phyloP scores from a whole-genome alignment of 2,113 vertebrate species.

The Oryzias melastigma region DNA sequence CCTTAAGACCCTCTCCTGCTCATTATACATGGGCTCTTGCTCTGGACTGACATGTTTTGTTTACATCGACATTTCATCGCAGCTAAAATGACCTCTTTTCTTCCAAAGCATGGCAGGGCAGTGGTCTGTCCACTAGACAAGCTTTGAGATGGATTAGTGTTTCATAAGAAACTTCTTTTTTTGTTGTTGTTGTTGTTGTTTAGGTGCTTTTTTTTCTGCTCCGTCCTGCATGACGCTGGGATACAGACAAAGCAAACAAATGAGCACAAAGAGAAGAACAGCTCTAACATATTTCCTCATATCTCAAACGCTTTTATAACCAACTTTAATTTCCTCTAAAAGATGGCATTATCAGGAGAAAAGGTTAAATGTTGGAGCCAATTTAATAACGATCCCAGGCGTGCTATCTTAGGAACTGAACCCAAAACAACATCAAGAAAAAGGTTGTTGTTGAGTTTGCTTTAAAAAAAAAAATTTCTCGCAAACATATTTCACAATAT shows the following conservation, averaged over 20 bases:
- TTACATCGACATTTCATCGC: slow-evolving; percentile 67
- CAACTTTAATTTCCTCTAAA: slow-evolving; percentile 77
- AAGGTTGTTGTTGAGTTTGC: slow-evolving; percentile 51
- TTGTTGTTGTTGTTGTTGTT: no score
- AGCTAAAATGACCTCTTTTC: slow-evolving; percentile 41
- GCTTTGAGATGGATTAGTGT: slow-evolving; percentile 47
- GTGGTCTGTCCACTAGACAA: slow-evolving; percentile 25
- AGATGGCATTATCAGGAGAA: slow-evolving; percentile 71
- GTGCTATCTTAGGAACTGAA: slow-evolving; percentile 43
- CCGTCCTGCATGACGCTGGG: slow-evolving; percentile 27
- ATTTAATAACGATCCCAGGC: slow-evolving; percentile 68
- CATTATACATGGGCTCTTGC: slow-evolving; percentile 70
- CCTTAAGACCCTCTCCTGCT: slow-evolving; percentile 72
- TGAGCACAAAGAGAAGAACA: slow-evolving; percentile 27
- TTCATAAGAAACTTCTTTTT: slow-evolving; percentile 55
- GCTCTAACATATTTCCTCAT: slow-evolving; percentile 56
- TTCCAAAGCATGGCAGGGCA: slow-evolving; percentile 26
- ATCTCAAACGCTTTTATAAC: slow-evolving; percentile 62
- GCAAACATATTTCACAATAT: slow-evolving; percentile 7
- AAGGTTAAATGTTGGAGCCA: slow-evolving; percentile 71
- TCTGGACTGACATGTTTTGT: slow-evolving; percentile 75
- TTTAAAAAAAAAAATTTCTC: slow-evolving; percentile 31
- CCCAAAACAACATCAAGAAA: slow-evolving; percentile 64
- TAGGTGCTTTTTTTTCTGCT: no score
- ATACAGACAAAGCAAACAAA: slow-evolving; percentile 56